Evolutionary conservation across 2,113 vertebrate genomes (phyloP).

Genomic region (Uropsilus gracilis): DNA sequence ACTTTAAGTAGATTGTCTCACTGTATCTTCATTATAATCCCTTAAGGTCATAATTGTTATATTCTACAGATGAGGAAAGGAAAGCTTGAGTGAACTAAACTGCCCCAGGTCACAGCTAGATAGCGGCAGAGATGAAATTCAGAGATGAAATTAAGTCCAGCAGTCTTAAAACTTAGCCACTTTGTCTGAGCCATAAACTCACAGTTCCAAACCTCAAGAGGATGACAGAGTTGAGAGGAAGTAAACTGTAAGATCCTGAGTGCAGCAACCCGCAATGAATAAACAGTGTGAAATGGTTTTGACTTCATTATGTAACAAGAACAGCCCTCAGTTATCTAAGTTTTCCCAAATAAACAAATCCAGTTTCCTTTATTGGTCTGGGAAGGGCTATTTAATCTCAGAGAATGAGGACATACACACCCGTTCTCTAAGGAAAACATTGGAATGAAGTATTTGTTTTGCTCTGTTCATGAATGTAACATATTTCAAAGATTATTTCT

Average conservation of each 20-base stretch:
- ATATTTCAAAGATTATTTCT: constrained; percentile 41
- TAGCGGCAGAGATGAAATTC: not conserved
- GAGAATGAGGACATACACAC: constrained; percentile 46
- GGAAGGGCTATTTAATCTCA: constrained; percentile 45
- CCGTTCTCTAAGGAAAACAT: constrained; percentile 70
- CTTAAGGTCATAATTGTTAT: not conserved
- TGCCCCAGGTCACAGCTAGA: not conserved
- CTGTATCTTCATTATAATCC: not conserved
- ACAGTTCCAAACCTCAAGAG: not conserved
- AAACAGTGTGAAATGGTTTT: not conserved
- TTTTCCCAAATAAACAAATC: constrained; percentile 53
- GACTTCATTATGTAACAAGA: not conserved
- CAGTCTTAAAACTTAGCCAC: not conserved
- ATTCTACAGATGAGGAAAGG: not conserved
- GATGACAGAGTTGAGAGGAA: not conserved
- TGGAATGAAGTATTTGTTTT: constrained; percentile 71
- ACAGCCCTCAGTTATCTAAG: not conserved
- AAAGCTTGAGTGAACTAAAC: not conserved
- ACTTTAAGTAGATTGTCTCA: not conserved
- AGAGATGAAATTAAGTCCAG: not conserved
- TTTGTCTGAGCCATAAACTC: not conserved
- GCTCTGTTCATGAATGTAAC: constrained; percentile 44
- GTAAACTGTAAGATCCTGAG: not conserved
- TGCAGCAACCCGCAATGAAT: not conserved
- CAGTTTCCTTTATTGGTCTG: constrained; percentile 54